Evolutionary conservation across 2,113 vertebrate genomes (phyloP).

Genomic region (Copsychus sechellarum): DNA sequence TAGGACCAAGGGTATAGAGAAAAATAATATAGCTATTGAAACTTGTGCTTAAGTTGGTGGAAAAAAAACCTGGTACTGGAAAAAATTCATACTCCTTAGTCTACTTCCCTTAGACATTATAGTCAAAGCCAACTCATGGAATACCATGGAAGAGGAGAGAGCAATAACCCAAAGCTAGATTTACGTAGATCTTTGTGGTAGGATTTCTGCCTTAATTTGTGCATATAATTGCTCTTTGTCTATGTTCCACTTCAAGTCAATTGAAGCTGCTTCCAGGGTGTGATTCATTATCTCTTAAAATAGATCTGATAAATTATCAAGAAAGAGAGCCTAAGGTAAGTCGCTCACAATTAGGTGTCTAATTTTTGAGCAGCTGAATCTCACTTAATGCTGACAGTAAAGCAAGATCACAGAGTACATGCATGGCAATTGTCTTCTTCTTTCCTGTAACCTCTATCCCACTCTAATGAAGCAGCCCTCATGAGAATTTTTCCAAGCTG

Average conservation of each 20-base stretch:
- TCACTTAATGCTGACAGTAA: not conserved
- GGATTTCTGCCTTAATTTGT: slow-evolving; percentile 21
- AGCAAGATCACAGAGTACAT: not conserved
- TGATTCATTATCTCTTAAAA: slow-evolving; percentile 13
- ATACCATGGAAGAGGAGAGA: not conserved
- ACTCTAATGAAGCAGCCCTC: not conserved
- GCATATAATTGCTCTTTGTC: not conserved
- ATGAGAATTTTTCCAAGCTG: not conserved
- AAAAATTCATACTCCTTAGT: not conserved
- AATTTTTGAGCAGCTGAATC: not conserved
- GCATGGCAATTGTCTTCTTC: not conserved
- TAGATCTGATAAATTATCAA: slow-evolving; percentile 1
- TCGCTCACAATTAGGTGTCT: not conserved
- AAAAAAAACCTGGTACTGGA: not conserved
- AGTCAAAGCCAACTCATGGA: not conserved
- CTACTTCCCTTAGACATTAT: not conserved
- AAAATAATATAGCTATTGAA: not conserved
- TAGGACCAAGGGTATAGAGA: not conserved
- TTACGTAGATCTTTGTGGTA: not conserved
- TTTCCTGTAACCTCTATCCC: not conserved
- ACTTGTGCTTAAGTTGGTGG: not conserved
- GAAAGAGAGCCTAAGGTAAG: not conserved
- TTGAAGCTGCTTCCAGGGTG: not conserved
- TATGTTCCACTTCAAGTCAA: not conserved
- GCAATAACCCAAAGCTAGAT: not conserved